phyloP scores from a whole-genome alignment of 2,888 invertebrate species.

The Odontocerum albicorne region DNA sequence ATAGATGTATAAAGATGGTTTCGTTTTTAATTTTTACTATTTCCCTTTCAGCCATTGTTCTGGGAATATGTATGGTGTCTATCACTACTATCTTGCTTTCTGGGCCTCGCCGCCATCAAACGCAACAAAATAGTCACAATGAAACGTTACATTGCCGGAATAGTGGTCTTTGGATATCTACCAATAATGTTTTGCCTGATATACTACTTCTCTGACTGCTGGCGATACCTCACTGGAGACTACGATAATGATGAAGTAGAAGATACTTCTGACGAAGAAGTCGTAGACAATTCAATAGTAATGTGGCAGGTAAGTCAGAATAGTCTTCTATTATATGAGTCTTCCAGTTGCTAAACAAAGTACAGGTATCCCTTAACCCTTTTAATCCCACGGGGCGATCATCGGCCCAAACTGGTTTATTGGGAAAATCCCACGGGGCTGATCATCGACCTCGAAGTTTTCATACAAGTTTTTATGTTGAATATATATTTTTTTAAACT shows the following conservation, averaged over 20 bases:
- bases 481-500: too few species aligned
- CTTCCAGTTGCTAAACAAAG: too few species aligned
- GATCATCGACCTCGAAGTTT: too few species aligned
- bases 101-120: slow-evolving; percentile 84
- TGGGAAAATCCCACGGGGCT: too few species aligned
- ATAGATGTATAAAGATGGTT: too few species aligned
- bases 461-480: too few species aligned
- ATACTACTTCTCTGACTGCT: slow-evolving; percentile 83
- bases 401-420: too few species aligned
- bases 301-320: slow-evolving; percentile 81
- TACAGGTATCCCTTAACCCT: too few species aligned
- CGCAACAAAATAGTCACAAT: slow-evolving; percentile 78
- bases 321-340: too few species aligned
- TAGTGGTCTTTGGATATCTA: slow-evolving; percentile 73
- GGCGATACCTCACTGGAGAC: slow-evolving; percentile 66
- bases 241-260: slow-evolving; percentile 57
- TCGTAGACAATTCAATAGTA: slow-evolving; percentile 67
- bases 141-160: slow-evolving; percentile 80
- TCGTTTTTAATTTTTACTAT: too few species aligned
- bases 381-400: too few species aligned
- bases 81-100: slow-evolving; percentile 79
- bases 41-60: slow-evolving; percentile 75
- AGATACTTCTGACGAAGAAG: slow-evolving; percentile 49
- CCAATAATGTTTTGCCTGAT: slow-evolving; percentile 80
- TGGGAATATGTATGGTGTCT: slow-evolving; percentile 96